A percentile compares a stretch with the other conserved stretches of the same genome.
phyloP scores from a whole-genome alignment of 1,140 invertebrate genomes.

The Plectrocnemia conspersa region DNA sequence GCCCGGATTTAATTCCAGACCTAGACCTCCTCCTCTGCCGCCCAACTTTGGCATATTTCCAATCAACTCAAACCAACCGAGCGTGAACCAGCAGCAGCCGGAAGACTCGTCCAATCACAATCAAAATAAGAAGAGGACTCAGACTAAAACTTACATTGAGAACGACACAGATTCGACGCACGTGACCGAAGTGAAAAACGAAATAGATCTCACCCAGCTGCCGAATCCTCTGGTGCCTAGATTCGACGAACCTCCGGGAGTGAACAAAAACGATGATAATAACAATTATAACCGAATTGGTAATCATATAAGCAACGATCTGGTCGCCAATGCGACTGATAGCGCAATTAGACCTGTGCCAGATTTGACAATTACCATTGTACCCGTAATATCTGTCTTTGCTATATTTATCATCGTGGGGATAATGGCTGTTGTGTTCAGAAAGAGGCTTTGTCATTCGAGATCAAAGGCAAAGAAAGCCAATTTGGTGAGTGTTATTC shows the following conservation, averaged over 20 bases:
- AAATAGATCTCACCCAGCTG: conserved; percentile 26
- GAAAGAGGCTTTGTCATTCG: conserved; percentile 53
- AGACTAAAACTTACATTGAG: conserved; percentile 33
- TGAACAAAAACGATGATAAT: conserved; percentile 16
- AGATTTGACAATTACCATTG: conserved; percentile 53
- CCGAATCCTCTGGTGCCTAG: conserved; percentile 31
- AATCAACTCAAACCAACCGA: conserved; percentile 14
- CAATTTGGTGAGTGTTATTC: conserved; percentile 53
- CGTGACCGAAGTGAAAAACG: conserved; percentile 33
- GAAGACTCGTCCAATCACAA: conserved; percentile 13
- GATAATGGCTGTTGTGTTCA: conserved; percentile 52
- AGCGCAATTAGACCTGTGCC: conserved; percentile 40
- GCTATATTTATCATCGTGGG: conserved; percentile 54
- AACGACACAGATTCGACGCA: conserved; percentile 25
- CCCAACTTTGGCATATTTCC: conserved; percentile 29
- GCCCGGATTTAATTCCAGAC: conserved; percentile 38
- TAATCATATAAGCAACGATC: conserved; percentile 14
- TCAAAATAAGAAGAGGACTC: conserved; percentile 15
- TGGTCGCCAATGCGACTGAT: conserved; percentile 38
- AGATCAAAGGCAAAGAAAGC: conserved; percentile 54
- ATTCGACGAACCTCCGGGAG: conserved; percentile 16
- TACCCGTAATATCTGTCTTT: conserved; percentile 56
- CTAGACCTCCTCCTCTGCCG: conserved; percentile 31
- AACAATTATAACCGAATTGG: conserved; percentile 7
- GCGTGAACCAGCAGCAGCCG: conserved; percentile 13